Conservation (phyloP, 2,113 vertebrate species). For the Tupaia tana region DNA sequence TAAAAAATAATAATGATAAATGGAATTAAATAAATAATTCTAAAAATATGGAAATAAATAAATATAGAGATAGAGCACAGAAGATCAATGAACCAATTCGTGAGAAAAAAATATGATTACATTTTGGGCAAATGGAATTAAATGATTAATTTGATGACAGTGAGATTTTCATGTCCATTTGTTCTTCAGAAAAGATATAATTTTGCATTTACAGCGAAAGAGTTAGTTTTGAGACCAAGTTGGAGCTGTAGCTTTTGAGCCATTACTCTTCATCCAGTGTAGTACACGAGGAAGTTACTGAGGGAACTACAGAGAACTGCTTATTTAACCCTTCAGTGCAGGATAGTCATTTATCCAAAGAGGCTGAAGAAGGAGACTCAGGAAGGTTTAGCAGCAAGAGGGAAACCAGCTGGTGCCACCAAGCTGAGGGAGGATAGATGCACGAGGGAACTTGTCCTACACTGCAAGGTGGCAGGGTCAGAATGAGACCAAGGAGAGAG, state of each 20-base stretch:
- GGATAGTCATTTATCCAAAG: background rate
- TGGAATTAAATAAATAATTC: too few species aligned
- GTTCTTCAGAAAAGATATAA: background rate
- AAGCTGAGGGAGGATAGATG: too few species aligned
- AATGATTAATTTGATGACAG: background rate
- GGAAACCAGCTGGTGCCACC: background rate
- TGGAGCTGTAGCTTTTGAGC: background rate
- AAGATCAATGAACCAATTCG: background rate
- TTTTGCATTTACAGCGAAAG: background rate
- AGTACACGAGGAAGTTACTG: background rate
- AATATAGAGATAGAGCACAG: too few species aligned
- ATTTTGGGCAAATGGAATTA: background rate
- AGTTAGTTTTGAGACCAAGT: background rate
- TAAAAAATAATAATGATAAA: too few species aligned
- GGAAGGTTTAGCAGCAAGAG: background rate
- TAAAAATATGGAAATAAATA: too few species aligned
- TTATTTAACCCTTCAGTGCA: background rate
- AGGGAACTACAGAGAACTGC: background rate
- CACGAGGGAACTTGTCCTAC: background rate
- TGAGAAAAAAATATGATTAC: background rate
- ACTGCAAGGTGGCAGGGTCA: background rate
- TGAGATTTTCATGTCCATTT: background rate
- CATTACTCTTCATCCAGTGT: background rate
- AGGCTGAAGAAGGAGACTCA: background rate
- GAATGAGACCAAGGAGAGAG: background rate